phyloP scores from a whole-genome alignment of 2,113 vertebrate species.

The Acinonyx jubatus region DNA sequence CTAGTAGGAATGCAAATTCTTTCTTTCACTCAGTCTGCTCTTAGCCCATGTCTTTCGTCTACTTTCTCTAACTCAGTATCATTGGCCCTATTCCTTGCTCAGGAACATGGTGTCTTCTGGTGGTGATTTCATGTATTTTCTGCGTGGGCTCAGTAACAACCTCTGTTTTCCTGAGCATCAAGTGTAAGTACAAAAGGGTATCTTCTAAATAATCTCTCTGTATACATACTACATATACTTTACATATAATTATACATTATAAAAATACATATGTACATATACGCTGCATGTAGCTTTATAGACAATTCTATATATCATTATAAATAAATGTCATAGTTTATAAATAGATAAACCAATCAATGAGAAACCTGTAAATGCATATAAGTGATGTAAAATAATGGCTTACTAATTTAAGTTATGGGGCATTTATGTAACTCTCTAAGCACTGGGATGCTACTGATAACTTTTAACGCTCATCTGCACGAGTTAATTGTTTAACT shows the following conservation, averaged over 20 bases:
- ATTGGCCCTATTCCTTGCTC: not conserved
- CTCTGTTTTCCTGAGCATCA: conserved; percentile 70
- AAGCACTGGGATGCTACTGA: not conserved
- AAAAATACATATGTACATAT: not conserved
- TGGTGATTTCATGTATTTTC: conserved; percentile 2
- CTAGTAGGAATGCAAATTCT: not conserved
- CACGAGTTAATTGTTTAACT: not conserved
- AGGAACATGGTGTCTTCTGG: conserved; percentile 36
- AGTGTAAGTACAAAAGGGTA: conserved; percentile 68
- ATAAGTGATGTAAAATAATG: not conserved
- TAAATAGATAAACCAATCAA: not conserved
- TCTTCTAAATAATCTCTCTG: not conserved
- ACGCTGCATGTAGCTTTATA: not conserved
- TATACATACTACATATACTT: not conserved
- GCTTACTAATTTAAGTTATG: not conserved
- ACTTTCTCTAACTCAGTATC: not conserved
- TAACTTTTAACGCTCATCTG: not conserved
- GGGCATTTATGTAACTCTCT: not conserved
- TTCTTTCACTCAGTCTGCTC: not conserved
- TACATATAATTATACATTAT: not conserved
- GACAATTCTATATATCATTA: not conserved
- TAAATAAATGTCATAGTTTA: not conserved
- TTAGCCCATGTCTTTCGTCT: not conserved
- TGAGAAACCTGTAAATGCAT: not conserved
- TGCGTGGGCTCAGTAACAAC: conserved; percentile 26